Evolutionary conservation across 2,113 vertebrate species (phyloP).

Genomic region (Xenotilapia longispinis): DNA sequence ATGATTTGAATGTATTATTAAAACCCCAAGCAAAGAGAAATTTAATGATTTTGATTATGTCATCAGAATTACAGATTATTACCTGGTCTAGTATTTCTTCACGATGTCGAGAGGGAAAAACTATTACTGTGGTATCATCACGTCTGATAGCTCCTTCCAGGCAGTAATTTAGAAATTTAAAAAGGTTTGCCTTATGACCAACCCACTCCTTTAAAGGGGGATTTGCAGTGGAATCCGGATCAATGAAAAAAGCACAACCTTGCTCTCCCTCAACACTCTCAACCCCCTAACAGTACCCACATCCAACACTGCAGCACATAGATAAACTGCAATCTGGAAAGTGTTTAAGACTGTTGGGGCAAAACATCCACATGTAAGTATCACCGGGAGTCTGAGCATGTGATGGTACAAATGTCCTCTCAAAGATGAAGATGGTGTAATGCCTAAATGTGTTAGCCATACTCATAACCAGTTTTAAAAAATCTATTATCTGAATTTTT

Average conservation of each 20-base stretch:
- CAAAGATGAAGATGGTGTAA: neutral
- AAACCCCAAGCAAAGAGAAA: neutral
- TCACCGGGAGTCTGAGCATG: neutral
- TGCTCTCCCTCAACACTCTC: neutral
- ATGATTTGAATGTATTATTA: neutral
- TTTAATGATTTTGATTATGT: neutral
- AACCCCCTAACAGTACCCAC: neutral
- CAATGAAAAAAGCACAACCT: neutral
- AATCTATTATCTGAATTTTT: neutral
- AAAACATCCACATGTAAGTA: neutral
- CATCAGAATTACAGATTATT: neutral
- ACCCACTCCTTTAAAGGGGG: neutral
- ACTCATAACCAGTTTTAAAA: neutral
- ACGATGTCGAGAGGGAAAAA: neutral
- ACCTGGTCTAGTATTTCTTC: neutral
- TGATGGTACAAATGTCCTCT: neutral
- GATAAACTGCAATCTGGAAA: conserved; percentile 22
- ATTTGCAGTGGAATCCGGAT: neutral
- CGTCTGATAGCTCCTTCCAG: neutral
- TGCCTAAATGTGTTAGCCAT: neutral
- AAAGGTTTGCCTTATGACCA: neutral
- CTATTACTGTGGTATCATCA: neutral
- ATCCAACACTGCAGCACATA: neutral
- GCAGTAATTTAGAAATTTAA: neutral
- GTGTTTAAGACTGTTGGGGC: neutral